Evolutionary conservation across 2,113 vertebrate genomes (phyloP), one percentile per base, ranked within the genome.

Genomic region (Microtus richardsoni): DNA sequence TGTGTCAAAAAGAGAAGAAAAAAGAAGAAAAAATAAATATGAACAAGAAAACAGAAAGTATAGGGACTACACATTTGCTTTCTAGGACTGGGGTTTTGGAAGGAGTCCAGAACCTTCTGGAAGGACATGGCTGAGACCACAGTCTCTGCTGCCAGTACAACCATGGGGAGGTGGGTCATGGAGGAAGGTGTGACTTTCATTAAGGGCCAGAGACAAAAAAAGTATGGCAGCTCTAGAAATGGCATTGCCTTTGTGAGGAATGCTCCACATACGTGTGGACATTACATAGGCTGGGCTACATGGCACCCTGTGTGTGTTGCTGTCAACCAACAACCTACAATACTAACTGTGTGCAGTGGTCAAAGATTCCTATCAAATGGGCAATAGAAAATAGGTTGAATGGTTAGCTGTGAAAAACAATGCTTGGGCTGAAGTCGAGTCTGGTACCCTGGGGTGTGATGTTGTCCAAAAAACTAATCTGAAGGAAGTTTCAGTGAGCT

Each of bases 401-500:
- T 70, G 60, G 71, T 66, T n/a, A 96, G 44, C 41, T 36, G 54
- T 95, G 60, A 77, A 93, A 96, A 93, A 28, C 52, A 24, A 70
- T 36, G 7, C 2, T 83, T 83, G 22, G 54, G 80, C 79, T 90
- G 60, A 94, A 90, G 75, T 54, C 88, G 33, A 95, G 82, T 83
- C 88, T 86, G 82, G 54, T 84, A 17, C 71, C 52, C 73, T 91
- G 22, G 39, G 80, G 78, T 88, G 54, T n/a, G 26, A 58, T 33
- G 3, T 41, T 73, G 73, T 44, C 74, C 86, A 28, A 21, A 80
- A 77, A 21, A 79, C 9, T 30, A 70, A 71, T 39, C 68, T 84
- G 88, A 7, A 75, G 75, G 41, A 84, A 86, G 62, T 91, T 91
- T 90, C 93, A 91, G 78, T 89, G 96, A 86, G 66, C 36, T 87